These are phyloP conservation scores for Sinotaia quadrata DNA, from an alignment of 2,888 invertebrate species.

Conservation along the genomic window DNA sequence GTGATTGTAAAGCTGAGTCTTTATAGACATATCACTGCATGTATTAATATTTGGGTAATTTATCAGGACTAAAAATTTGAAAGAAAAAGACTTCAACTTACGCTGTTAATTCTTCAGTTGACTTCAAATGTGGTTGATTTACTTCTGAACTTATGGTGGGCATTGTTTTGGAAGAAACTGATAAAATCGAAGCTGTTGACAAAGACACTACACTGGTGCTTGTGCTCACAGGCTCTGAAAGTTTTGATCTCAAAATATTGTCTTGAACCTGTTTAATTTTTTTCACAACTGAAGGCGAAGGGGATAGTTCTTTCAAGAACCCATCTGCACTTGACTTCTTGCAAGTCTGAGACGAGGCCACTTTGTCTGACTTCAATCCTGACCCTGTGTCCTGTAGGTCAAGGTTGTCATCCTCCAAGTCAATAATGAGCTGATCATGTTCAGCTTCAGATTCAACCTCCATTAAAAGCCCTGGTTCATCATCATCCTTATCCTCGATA, in stretches of 20 bases:
- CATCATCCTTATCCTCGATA: not conserved
- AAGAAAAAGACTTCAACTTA: no score
- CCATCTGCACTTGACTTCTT: not conserved
- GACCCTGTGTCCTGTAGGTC: not conserved
- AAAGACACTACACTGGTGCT: no score
- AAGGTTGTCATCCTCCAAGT: conserved; percentile 31
- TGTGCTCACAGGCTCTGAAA: not conserved
- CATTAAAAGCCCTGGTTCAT: conserved; percentile 36
- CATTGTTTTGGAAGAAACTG: no score
- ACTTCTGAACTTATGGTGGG: no score
- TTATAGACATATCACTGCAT: no score
- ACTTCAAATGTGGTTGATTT: no score
- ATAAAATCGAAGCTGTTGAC: no score
- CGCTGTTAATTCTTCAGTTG: no score
- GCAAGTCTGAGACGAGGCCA: not conserved
- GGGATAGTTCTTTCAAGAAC: conserved; percentile 18
- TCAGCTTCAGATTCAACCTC: conserved; percentile 43
- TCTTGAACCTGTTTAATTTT: not conserved
- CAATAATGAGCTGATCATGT: conserved; percentile 37
- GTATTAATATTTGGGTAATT: no score
- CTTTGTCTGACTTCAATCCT: not conserved
- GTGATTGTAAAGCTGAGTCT: no score
- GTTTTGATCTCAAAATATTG: no score
- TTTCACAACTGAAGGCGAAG: not conserved
- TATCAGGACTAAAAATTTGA: no score